These are phyloP conservation scores for Argyresthia goedartella DNA, from an alignment of 2,888 invertebrate species.

Conservation along the genomic window DNA sequence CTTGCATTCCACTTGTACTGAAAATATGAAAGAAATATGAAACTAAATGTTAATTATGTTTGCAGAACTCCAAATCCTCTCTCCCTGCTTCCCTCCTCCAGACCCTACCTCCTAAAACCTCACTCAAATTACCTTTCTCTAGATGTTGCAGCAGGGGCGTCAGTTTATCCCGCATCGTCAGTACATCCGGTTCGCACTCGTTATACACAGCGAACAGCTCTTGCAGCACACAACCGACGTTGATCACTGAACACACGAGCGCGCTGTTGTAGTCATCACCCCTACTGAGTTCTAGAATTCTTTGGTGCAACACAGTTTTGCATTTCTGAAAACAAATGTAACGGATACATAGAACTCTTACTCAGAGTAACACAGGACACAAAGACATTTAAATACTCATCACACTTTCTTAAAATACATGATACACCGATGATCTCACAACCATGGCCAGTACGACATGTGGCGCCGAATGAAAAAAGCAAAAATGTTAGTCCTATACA, in stretches of 20 bases:
- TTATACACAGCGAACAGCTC: slow-evolving; percentile 48
- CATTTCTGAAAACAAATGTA: slow-evolving; percentile 35
- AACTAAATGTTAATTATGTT: neutral
- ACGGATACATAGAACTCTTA: neutral
- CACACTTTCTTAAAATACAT: too few species aligned
- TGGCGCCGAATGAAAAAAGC: too few species aligned
- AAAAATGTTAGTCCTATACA: too few species aligned
- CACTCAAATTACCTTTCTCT: slow-evolving; percentile 34
- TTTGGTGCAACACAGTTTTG: slow-evolving; percentile 49
- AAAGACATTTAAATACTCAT: too few species aligned
- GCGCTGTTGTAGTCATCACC: slow-evolving; percentile 26
- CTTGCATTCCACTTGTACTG: slow-evolving; percentile 54
- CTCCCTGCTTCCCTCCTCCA: too few species aligned
- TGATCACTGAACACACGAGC: slow-evolving; percentile 35
- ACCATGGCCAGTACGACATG: too few species aligned
- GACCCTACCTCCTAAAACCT: neutral
- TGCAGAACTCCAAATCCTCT: neutral
- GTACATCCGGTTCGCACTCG: slow-evolving; percentile 43
- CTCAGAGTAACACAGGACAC: too few species aligned
- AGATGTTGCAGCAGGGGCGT: slow-evolving; percentile 36
- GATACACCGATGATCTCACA: too few species aligned
- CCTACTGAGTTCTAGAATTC: slow-evolving; percentile 31
- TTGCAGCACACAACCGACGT: slow-evolving; percentile 36
- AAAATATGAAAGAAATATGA: slow-evolving; percentile 12
- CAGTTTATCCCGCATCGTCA: slow-evolving; percentile 31